Evolutionary conservation across 2,797 vertebrate species (phyloP), one percentile per base, ranked within the genome.

Genomic region (Rhincodon typus): DNA sequence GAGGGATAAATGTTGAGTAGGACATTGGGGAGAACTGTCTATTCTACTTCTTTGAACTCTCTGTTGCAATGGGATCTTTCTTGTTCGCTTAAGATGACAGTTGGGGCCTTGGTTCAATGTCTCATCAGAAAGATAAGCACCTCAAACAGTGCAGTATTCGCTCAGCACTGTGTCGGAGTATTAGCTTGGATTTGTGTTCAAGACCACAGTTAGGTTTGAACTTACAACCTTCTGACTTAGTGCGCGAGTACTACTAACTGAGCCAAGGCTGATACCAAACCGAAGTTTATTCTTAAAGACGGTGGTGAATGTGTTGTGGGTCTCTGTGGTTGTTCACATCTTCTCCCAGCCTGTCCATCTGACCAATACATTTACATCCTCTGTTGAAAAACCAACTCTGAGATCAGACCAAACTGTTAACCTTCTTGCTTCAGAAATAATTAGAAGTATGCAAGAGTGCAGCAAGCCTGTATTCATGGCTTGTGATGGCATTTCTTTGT

Each of bases 331-430:
- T 67, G 34, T 90, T 62, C 53, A 93, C 62, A 42, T 42, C 90
- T 42, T 90, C 57, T 34, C 66, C n/a, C 90, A 93, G 90, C n/a
- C n/a, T n/a, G n/a, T n/a, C n/a, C n/a, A n/a, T n/a, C n/a, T n/a
- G n/a, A 42, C n/a, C 62, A 66, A 69, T 69, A 93, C 62, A 42
- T 69, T 10, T 67, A 93, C n/a, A 93, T 93, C 66, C 90, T 93
- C 66, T 67, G 90, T 67, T 93, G 90, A 38, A 69, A 93, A 69
- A 67, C 38, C 66, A 93, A 25, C 90, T 38, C 66, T 67, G 90
- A 93, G 90, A 93, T 93, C 21, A 38, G n/a, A 93, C 90, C 90
- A 93, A 69, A 93, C n/a, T 93, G 90, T 93, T 93, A 50, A 67
- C 38, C 66, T 93, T 69, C 90, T 69, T 42, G 90, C n/a, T 93